Base-by-base conservation (phyloP, 2,797 vertebrate genomes). In the Sebastes hopkinsi region DNA sequence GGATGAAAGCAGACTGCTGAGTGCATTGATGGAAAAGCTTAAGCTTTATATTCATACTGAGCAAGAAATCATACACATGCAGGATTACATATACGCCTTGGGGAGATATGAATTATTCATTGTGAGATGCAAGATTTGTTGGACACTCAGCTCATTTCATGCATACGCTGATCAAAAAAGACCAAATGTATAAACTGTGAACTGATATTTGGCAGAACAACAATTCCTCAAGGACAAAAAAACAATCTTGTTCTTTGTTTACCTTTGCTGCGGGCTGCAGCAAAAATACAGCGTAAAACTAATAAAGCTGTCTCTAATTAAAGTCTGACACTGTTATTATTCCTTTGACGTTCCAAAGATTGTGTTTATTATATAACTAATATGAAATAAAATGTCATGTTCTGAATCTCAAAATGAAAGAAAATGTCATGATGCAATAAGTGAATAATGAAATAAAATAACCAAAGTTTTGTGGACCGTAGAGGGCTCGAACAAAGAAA, bases 21-120 rank as follows among this genome's bases (percentile, higher is more conserved):
- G 55, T 78, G 42, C 75, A 84, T 84, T 87, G 61, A 86, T 74
- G 50, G 70, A 83, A 83, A 87, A 75, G 56, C 64, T 73, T 74
- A 76, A 72, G 70, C 76, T 80, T 78, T 23, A 69, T 75, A 69
- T 75, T 85, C 78, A 65, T 20, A 83, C 66, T 75, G 76, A 78
- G 72, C 66, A 79, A 72, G 76, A 76, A 78, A 76, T 85, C 77
- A 73, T 72, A 72, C 64, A 80, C 77, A 82, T 75, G 67, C 84
- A 75, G 80, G 72, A 88, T 86, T 74, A 83, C 30, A 84, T 75
- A 64, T 50, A 72, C 2, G 38, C 77, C 78, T 71, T 46, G n/a
- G 42, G 81, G 75, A 84, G 67, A 60, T 77, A 76, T 87, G 32
- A 87, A 88, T 82, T 81, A 86, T 89, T 83, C 72, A 87, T 55